These are phyloP conservation scores for Xestia rhomboidea DNA, from an alignment of 2,888 invertebrate species.

Conservation along the genomic window DNA sequence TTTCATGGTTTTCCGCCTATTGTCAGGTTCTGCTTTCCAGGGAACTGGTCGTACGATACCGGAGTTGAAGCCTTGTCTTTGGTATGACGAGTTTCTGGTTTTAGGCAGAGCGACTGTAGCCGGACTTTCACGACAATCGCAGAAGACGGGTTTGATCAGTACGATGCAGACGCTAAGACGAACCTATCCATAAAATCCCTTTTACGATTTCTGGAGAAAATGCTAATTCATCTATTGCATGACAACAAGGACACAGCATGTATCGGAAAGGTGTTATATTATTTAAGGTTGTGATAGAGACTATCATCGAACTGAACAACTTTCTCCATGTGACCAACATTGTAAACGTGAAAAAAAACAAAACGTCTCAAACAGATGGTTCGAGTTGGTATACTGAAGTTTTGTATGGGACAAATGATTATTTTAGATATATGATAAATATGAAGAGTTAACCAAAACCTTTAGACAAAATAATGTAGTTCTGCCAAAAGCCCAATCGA, in stretches of 20 bases:
- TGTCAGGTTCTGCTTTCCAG: conserved; percentile 34
- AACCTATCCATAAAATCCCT: neutral
- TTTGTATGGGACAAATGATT: neutral
- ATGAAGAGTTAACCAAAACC: neutral
- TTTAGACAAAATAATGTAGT: neutral
- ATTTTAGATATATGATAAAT: neutral
- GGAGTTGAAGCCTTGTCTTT: conserved; percentile 36
- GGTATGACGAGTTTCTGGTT: conserved; percentile 38
- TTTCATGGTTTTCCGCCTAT: conserved; percentile 14
- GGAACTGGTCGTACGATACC: conserved; percentile 31
- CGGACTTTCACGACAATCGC: conserved; percentile 42
- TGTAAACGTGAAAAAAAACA: neutral
- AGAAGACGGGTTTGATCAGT: conserved; percentile 30
- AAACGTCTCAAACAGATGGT: neutral
- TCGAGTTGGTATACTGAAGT: neutral
- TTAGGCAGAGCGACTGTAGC: conserved; percentile 39
- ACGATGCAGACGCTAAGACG: neutral
- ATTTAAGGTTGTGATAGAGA: neutral
- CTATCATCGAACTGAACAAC: neutral
- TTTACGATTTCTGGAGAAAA: neutral
- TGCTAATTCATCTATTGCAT: neutral
- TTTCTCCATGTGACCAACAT: neutral
- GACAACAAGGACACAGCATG: neutral
- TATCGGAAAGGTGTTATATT: neutral
- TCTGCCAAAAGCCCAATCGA: neutral